Percentiles rank a stretch among this genome's conserved stretches.
These are phyloP conservation scores for Gephyroberyx darwinii DNA, from an alignment of 2,797 vertebrate species.

Conservation along the genomic window DNA sequence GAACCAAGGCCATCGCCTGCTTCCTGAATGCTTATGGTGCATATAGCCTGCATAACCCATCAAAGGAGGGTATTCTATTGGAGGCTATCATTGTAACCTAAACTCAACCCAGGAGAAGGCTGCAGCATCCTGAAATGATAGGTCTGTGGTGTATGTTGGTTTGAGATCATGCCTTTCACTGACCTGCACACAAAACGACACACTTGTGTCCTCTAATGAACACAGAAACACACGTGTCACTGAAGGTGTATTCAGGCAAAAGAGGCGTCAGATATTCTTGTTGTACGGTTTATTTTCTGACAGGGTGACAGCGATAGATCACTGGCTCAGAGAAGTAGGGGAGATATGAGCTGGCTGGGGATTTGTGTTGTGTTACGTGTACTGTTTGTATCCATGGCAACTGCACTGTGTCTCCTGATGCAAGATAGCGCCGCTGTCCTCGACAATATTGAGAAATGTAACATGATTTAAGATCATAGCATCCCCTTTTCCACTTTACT, in stretches of 20 bases:
- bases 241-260: conserved; percentile 43
- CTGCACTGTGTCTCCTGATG: conserved; percentile 61
- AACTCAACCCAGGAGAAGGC: conserved; percentile 47
- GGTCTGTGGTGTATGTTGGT: conserved; percentile 10
- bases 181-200: conserved; percentile 40
- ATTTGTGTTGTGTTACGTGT: conserved; percentile 75
- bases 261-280: conserved; percentile 65
- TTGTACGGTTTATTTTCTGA: conserved; percentile 73
- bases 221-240: conserved; percentile 48
- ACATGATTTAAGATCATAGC: conserved; percentile 49
- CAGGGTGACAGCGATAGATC: conserved; percentile 74
- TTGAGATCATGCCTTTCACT: neutral
- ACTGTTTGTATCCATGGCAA: conserved; percentile 83
- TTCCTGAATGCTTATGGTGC: conserved; percentile 51
- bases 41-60: conserved; percentile 45
- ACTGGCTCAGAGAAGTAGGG: conserved; percentile 72
- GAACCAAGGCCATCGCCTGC: conserved; percentile 54
- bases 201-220: conserved; percentile 47
- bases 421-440: conserved; percentile 60
- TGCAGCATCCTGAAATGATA: conserved; percentile 32
- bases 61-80: conserved; percentile 50
- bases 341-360: conserved; percentile 71
- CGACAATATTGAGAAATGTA: conserved; percentile 54
- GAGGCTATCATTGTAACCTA: conserved; percentile 28
- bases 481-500: conserved; percentile 12